Evolutionary conservation across 1,140 invertebrate genomes (phyloP).

Genomic region (Nasonia giraulti): DNA sequence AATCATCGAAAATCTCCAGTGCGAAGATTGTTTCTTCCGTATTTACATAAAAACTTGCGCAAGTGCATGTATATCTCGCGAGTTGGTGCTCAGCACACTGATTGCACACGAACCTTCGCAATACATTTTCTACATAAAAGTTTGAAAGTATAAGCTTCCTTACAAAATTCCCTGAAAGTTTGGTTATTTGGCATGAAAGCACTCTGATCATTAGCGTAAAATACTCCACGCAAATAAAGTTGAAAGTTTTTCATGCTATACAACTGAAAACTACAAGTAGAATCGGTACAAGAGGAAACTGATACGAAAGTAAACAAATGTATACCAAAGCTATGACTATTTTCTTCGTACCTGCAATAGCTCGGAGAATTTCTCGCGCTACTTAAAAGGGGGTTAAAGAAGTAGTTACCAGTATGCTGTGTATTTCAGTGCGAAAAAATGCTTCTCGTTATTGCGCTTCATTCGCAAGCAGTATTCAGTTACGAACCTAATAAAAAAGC

Average conservation of each 20-base stretch:
- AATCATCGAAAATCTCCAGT: neutral
- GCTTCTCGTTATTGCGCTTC: neutral
- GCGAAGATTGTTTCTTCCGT: neutral
- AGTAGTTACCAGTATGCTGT: neutral
- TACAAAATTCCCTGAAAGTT: constrained; percentile 29
- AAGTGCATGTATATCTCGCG: neutral
- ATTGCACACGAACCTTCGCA: constrained; percentile 20
- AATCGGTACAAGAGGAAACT: constrained; percentile 9
- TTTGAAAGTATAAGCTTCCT: constrained; percentile 31
- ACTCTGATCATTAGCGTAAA: constrained; percentile 36
- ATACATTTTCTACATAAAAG: constrained; percentile 32
- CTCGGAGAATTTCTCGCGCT: neutral
- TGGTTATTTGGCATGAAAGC: constrained; percentile 27
- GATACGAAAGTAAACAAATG: constrained; percentile 21
- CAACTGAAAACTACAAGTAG: constrained; percentile 21
- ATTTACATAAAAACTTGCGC: constrained; percentile 24
- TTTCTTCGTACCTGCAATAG: constrained; percentile 1
- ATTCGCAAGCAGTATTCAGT: too few species aligned
- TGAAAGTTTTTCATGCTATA: constrained; percentile 23
- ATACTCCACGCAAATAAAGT: constrained; percentile 7
- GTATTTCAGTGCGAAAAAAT: neutral
- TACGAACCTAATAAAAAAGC: too few species aligned
- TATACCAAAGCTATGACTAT: neutral
- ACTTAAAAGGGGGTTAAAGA: neutral
- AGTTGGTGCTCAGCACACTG: neutral